Evolutionary conservation across 2,113 vertebrate genomes (phyloP).

Genomic region (Xiphophorus couchianus): DNA sequence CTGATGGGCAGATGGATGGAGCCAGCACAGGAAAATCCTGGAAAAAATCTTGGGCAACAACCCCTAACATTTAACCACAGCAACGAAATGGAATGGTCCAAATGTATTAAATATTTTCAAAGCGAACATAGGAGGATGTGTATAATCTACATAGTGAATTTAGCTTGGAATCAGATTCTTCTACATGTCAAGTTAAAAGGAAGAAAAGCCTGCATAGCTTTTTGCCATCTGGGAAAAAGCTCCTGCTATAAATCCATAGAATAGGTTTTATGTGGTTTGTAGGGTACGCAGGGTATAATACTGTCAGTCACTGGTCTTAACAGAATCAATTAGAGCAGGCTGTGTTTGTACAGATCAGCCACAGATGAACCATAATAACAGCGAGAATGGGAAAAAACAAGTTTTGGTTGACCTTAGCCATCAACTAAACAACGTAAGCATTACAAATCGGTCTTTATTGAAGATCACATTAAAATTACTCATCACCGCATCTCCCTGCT

Average conservation of each 20-base stretch:
- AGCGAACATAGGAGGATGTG: background rate
- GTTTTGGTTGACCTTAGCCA: conserved; percentile 60
- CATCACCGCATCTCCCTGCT: conserved; percentile 52
- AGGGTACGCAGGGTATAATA: conserved; percentile 1
- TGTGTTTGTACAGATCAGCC: conserved; percentile 27
- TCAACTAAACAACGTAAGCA: conserved; percentile 56
- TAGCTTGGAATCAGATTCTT: conserved; percentile 30
- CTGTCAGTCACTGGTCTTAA: conserved; percentile 31
- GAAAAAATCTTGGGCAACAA: background rate
- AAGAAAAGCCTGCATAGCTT: conserved; percentile 16
- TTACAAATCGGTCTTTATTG: conserved; percentile 72
- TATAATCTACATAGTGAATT: conserved; percentile 16
- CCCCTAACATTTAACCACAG: background rate
- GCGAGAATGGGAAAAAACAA: conserved; percentile 18
- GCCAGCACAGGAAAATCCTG: background rate
- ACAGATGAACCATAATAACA: conserved; percentile 28
- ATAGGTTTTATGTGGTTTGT: conserved; percentile 22
- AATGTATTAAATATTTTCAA: no score
- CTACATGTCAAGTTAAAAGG: background rate
- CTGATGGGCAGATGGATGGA: background rate
- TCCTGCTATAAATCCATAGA: conserved; percentile 18
- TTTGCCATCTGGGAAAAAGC: conserved; percentile 9
- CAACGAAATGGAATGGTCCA: background rate
- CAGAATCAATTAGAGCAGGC: conserved; percentile 17
- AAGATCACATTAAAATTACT: conserved; percentile 60